These are phyloP conservation scores for Merops nubicus DNA, from an alignment of 2,113 vertebrate genomes.

Conservation along the genomic window DNA sequence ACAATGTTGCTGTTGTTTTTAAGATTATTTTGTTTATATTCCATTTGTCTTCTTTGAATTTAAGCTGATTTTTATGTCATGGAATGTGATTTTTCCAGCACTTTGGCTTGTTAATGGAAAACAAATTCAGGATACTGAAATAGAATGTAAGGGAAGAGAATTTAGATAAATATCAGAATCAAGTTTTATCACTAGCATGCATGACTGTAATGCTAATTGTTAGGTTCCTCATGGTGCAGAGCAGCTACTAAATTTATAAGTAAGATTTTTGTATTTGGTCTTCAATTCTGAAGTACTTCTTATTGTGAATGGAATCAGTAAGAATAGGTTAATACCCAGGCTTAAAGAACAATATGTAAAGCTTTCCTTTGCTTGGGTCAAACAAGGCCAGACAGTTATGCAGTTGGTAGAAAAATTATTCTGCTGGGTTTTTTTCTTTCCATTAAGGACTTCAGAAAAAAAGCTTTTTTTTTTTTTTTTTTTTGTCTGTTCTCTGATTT, in stretches of 20 bases:
- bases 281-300: not conserved
- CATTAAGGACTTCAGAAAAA: not conserved
- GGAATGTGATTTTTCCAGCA: not conserved
- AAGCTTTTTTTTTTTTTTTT: not conserved
- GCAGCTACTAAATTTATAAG: not conserved
- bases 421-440: not conserved
- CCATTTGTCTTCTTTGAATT: not conserved
- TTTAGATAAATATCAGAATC: not conserved
- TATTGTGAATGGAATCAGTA: not conserved
- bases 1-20: not conserved
- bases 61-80: not conserved
- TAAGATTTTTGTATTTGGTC: not conserved
- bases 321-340: not conserved
- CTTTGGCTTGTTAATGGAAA: not conserved
- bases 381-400: not conserved
- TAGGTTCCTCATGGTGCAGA: not conserved
- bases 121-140: not conserved
- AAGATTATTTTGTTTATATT: not conserved
- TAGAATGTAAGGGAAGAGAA: not conserved
- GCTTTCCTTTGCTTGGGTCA: not conserved
- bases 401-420: not conserved
- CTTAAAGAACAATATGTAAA: not conserved
- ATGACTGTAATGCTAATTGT: not conserved
- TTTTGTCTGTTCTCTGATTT: not conserved
- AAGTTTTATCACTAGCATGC: not conserved